phyloP scores from a whole-genome alignment of 2,797 vertebrate genomes.

The Notamacropus eugenii region DNA sequence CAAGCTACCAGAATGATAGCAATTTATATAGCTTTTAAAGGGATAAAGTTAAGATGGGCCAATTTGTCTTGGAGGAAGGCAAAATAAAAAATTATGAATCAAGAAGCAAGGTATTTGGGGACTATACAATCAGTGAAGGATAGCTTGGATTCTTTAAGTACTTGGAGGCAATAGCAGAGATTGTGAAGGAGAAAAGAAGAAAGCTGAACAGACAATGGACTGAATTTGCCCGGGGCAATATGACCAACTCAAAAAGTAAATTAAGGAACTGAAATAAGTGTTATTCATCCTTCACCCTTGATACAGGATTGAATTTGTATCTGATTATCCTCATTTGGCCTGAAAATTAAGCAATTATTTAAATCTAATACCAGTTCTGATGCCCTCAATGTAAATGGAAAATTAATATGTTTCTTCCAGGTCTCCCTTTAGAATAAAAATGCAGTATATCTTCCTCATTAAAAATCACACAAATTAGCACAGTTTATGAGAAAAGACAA shows the following conservation, averaged over 20 bases:
- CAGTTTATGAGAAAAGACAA: not conserved
- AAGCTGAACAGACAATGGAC: not conserved
- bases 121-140: not conserved
- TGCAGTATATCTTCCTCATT: not conserved
- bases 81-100: not conserved
- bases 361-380: not conserved
- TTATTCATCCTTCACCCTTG: not conserved
- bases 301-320: not conserved
- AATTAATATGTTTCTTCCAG: not conserved
- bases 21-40: not conserved
- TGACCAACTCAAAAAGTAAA: not conserved
- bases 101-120: not conserved
- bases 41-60: not conserved
- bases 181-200: not conserved
- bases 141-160: not conserved
- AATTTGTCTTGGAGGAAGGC: not conserved
- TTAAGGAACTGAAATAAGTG: not conserved
- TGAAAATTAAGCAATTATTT: not conserved
- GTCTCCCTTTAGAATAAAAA: not conserved
- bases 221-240: not conserved
- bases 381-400: not conserved
- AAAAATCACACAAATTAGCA: not conserved
- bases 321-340: not conserved
- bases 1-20: not conserved
- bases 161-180: not conserved